Base-by-base conservation (phyloP, 2,797 vertebrate genomes). In the Chaenodraco wilsoni region DNA sequence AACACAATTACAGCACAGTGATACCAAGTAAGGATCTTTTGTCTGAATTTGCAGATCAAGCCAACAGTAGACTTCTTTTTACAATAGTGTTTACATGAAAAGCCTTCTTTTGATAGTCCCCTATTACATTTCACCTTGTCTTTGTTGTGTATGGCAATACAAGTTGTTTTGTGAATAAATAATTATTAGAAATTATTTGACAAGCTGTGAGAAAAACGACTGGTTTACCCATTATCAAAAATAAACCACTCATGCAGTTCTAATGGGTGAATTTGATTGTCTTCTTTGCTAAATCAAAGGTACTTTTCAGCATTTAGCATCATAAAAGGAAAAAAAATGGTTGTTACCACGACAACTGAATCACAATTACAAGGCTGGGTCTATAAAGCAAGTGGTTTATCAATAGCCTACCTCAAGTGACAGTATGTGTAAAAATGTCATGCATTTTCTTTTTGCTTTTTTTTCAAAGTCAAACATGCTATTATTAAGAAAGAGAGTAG, bases 21-120 rank as follows among this genome's bases (percentile, higher is more conserved):
- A 78, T 50, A 65, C 66, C 65, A 74, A 74, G 69, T 66, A 62
- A 69, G 58, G 65, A 27, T 17, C 14, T 65, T 17, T 41, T 27
- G n/a, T 58, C 57, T 62, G 33, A 21, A 67, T 59, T n/a, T 58
- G 68, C 48, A 55, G 40, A 41, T 15, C 5, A 41, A 50, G 65
- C 46, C 66, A 65, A 70, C 65, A 49, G 43, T 14, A 65, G 52
- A 65, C 1, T 21, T 65, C 3, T 50, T 60, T 69, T 21, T 61
- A 71, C n/a, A 31, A 45, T 23, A 2, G 23, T 14, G 5, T 69
- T 71, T 41, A 70, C 23, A 60, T 19, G 12, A 54, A 44, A 17
- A 50, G 12, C 14, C 0, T 51, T 27, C 49, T 65, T 43, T 48
- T 16, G 37, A 11, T 74, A 37, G 33, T 76, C 65, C 27, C 10